Evolutionary conservation across 2,797 vertebrate species (phyloP).

Genomic region (Sorex maritimensis): DNA sequence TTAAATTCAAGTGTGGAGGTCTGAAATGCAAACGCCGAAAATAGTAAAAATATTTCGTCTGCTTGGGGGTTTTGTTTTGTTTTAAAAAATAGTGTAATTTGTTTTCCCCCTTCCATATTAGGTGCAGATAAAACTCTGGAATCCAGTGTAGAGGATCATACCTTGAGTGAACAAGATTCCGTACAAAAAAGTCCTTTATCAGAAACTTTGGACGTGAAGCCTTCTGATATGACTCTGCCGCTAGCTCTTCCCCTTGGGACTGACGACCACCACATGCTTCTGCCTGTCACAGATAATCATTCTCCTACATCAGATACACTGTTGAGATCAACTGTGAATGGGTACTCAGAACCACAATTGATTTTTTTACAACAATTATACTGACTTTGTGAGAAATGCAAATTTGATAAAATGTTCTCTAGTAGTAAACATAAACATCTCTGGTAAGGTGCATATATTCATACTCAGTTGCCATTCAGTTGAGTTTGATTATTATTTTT

Average conservation of each 20-base stretch:
- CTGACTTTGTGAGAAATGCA: constrained; percentile 85
- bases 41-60: not conserved
- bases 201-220: constrained; percentile 91
- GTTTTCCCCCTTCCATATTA: constrained; percentile 64
- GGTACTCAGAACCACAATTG: constrained; percentile 94
- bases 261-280: constrained; percentile 92
- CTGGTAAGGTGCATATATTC: constrained; percentile 83
- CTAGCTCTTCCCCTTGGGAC: constrained; percentile 91
- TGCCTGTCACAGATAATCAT: constrained; percentile 90
- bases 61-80: not conserved
- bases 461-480: constrained; percentile 60
- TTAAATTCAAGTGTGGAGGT: not conserved
- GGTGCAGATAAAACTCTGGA: constrained; percentile 90
- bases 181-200: constrained; percentile 90
- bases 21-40: not conserved
- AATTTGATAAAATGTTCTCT: constrained; percentile 67
- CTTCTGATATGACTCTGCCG: constrained; percentile 91
- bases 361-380: constrained; percentile 94
- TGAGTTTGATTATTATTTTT: constrained; percentile 75
- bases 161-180: constrained; percentile 89
- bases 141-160: constrained; percentile 86
- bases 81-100: not conserved
- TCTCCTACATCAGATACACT: constrained; percentile 90
- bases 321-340: constrained; percentile 90
- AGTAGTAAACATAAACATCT: constrained; percentile 45